Evolutionary conservation across 2,113 vertebrate species (phyloP).

Genomic region (Plotosus lineatus): DNA sequence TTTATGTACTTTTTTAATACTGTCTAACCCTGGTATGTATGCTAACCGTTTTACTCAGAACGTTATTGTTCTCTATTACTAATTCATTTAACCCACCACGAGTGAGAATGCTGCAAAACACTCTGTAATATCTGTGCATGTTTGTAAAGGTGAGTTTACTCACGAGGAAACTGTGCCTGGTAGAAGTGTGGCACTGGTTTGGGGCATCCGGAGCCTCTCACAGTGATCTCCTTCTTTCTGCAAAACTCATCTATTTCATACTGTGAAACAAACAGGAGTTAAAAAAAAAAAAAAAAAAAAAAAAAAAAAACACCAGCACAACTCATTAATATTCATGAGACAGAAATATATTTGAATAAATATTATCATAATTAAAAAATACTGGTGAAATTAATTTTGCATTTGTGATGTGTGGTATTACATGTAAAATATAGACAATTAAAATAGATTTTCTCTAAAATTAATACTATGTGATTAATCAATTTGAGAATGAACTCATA

Average conservation of each 20-base stretch:
- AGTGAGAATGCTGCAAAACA: neutral
- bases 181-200: conserved; percentile 87
- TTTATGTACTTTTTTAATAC: too few species aligned
- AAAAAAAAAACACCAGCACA: neutral
- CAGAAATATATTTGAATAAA: neutral
- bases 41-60: neutral
- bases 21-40: neutral
- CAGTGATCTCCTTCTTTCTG: conserved; percentile 92
- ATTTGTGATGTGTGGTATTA: neutral
- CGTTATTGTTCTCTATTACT: neutral
- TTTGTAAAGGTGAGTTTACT: conserved; percentile 67
- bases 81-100: neutral
- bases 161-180: conserved; percentile 94
- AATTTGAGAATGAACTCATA: too few species aligned
- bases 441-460: too few species aligned
- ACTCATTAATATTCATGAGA: neutral
- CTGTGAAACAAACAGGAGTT: conserved; percentile 61
- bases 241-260: conserved; percentile 89
- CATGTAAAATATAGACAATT: neutral
- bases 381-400: neutral
- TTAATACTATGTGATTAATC: too few species aligned
- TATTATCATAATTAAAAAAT: neutral
- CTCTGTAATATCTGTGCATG: neutral
- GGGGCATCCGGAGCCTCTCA: conserved; percentile 85
- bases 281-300: too few species aligned